A percentile compares a stretch with the other conserved stretches of the same genome.
phyloP scores from a whole-genome alignment of 1,140 invertebrate species.

The Achroia grisella region DNA sequence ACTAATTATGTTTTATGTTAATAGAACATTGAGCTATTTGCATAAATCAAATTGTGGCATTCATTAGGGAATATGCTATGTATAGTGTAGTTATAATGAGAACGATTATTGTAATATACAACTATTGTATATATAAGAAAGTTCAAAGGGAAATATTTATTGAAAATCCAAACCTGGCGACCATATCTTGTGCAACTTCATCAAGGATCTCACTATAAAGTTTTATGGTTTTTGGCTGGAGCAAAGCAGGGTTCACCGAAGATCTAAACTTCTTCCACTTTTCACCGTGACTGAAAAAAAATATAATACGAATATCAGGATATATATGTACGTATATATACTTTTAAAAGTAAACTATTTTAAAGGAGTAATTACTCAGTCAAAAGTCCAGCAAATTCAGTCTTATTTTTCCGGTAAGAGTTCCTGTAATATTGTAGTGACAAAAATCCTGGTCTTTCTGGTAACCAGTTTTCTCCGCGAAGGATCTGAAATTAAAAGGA shows the following conservation, averaged over 20 bases:
- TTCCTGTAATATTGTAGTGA: conserved; percentile 13
- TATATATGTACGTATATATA: no score
- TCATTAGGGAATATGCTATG: no score
- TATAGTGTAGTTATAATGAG: no score
- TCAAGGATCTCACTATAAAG: conserved; percentile 56
- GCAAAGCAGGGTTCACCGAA: conserved; percentile 16
- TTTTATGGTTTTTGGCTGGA: conserved; percentile 23
- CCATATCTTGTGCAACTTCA: conserved; percentile 57
- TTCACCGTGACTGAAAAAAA: conserved; percentile 79
- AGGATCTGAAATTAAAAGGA: conserved; percentile 6
- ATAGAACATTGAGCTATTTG: no score
- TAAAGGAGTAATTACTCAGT: conserved; percentile 10
- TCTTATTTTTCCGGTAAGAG: not conserved
- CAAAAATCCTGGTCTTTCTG: conserved; percentile 7
- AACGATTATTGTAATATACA: no score
- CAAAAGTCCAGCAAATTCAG: conserved; percentile 6
- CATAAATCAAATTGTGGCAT: no score
- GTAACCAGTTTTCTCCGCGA: conserved; percentile 11
- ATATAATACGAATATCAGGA: conserved; percentile 28
- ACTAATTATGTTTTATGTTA: no score
- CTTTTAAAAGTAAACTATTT: no score
- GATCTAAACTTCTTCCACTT: conserved; percentile 74
- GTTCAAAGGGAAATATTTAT: no score
- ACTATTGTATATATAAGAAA: no score
- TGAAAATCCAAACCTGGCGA: conserved; percentile 19